A percentile compares a stretch with the other conserved stretches of the same genome.
phyloP scores from a whole-genome alignment of 2,113 vertebrate genomes.

The Gymnocephalus cernua region DNA sequence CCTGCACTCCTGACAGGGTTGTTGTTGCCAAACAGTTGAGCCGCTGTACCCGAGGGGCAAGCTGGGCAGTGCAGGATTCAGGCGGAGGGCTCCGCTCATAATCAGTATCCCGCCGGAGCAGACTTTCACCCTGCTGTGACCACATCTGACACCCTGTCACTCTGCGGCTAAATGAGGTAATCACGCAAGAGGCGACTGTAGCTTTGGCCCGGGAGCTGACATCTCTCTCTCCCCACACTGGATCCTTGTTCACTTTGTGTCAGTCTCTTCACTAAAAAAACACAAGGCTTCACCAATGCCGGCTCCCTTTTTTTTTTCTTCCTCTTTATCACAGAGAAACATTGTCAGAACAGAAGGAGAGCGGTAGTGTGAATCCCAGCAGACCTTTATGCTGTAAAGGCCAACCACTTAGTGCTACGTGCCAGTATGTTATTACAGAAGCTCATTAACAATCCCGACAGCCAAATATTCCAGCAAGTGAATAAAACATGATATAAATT shows the following conservation, averaged over 20 bases:
- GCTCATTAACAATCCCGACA: slow-evolving; percentile 55
- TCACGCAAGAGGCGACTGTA: slow-evolving; percentile 64
- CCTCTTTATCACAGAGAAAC: slow-evolving; percentile 15
- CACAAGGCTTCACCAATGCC: slow-evolving; percentile 26
- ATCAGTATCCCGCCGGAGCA: slow-evolving; percentile 41
- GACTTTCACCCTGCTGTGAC: slow-evolving; percentile 74
- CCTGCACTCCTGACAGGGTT: slow-evolving; percentile 34
- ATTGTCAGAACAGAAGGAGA: slow-evolving; percentile 29
- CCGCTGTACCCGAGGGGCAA: slow-evolving; percentile 26
- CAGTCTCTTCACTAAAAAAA: slow-evolving; percentile 32
- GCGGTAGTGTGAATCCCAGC: slow-evolving; percentile 21
- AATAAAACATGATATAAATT: slow-evolving; percentile 52
- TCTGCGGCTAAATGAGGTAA: slow-evolving; percentile 62
- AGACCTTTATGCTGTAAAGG: slow-evolving; percentile 27
- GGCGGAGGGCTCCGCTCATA: slow-evolving; percentile 16
- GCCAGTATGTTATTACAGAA: slow-evolving; percentile 19
- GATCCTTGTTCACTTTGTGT: slow-evolving; percentile 48
- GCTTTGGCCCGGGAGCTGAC: slow-evolving; percentile 46
- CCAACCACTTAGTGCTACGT: slow-evolving; percentile 22
- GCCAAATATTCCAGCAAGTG: slow-evolving; percentile 36
- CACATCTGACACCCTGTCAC: slow-evolving; percentile 72
- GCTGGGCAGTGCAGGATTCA: slow-evolving; percentile 15
- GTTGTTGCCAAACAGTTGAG: slow-evolving; percentile 71
- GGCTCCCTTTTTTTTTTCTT: not conserved
- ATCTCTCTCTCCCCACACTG: slow-evolving; percentile 31